These are phyloP conservation scores for Halcyon leucocephala DNA, from an alignment of 2,797 vertebrate genomes.

Conservation along the genomic window DNA sequence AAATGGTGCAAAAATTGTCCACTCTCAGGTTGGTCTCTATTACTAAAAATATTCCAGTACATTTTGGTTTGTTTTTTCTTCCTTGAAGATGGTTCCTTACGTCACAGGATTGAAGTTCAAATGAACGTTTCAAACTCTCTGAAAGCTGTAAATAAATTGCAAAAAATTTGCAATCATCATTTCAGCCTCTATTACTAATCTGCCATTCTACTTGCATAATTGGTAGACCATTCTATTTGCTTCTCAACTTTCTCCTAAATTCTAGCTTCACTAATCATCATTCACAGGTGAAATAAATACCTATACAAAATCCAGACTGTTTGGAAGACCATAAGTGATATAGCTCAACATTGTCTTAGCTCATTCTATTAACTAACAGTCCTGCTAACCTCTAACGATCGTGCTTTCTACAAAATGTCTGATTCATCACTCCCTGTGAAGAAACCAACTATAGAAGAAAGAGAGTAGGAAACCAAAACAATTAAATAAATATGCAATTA, in stretches of 20 bases:
- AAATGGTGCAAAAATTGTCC: slow-evolving; percentile 28
- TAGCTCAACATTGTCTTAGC: neutral
- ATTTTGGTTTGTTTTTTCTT: neutral
- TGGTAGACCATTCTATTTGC: neutral
- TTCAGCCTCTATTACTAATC: slow-evolving; percentile 20
- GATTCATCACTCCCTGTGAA: neutral
- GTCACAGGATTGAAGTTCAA: slow-evolving; percentile 2
- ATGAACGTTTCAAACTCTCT: slow-evolving; percentile 39
- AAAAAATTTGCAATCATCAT: neutral
- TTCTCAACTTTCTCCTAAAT: slow-evolving; percentile 18
- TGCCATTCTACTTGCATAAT: neutral
- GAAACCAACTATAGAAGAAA: neutral
- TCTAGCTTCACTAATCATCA: neutral
- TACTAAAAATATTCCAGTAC: slow-evolving; percentile 11
- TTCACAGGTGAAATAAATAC: slow-evolving; percentile 24
- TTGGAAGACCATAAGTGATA: neutral
- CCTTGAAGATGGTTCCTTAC: neutral
- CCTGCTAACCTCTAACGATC: neutral
- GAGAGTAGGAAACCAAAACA: neutral
- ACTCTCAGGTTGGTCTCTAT: neutral
- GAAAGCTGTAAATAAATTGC: slow-evolving; percentile 36
- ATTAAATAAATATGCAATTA: neutral
- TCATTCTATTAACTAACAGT: neutral
- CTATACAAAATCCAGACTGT: neutral
- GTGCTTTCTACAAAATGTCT: neutral